Evolutionary conservation across 92 coral and sea anemone species (phyloP).

Genomic region (Phenganax stokvisi): DNA sequence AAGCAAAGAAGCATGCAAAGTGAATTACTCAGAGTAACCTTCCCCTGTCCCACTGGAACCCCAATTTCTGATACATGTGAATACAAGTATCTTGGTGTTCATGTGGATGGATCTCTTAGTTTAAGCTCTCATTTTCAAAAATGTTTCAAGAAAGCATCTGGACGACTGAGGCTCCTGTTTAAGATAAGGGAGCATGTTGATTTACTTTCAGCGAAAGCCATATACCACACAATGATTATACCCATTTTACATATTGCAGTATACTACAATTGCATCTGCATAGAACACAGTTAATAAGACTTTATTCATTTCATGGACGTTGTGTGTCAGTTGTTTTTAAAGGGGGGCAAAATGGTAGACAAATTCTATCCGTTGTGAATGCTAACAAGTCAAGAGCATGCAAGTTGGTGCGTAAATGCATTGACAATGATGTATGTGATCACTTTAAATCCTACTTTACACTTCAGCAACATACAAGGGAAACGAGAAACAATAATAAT

Average conservation of each 20-base stretch:
- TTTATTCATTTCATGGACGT: constrained; percentile 17
- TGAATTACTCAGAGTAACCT: neutral
- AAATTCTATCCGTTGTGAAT: constrained; percentile 15
- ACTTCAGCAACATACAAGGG: constrained; percentile 9
- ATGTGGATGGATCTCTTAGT: constrained; percentile 14
- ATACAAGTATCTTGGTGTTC: constrained; percentile 20
- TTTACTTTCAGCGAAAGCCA: constrained; percentile 4
- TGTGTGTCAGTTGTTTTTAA: neutral
- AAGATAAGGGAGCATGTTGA: constrained; percentile 14
- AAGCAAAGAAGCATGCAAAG: constrained; percentile 8
- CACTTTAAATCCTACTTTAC: constrained; percentile 12
- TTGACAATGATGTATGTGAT: constrained; percentile 25
- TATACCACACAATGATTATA: constrained; percentile 23
- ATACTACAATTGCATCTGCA: neutral
- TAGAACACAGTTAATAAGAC: constrained; percentile 18
- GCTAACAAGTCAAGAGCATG: constrained; percentile 23
- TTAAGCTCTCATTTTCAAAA: constrained; percentile 13
- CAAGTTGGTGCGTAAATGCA: constrained; percentile 22
- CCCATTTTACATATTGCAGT: constrained; percentile 16
- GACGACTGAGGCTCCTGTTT: neutral
- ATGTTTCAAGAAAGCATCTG: constrained; percentile 19
- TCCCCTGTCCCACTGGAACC: neutral
- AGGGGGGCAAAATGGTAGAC: neutral
- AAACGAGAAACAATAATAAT: constrained; percentile 24
- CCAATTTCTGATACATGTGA: neutral